Percentiles rank a stretch among this genome's conserved stretches.
These are phyloP conservation scores for Lithosia quadra DNA, from an alignment of 2,888 invertebrate species.

Conservation along the genomic window DNA sequence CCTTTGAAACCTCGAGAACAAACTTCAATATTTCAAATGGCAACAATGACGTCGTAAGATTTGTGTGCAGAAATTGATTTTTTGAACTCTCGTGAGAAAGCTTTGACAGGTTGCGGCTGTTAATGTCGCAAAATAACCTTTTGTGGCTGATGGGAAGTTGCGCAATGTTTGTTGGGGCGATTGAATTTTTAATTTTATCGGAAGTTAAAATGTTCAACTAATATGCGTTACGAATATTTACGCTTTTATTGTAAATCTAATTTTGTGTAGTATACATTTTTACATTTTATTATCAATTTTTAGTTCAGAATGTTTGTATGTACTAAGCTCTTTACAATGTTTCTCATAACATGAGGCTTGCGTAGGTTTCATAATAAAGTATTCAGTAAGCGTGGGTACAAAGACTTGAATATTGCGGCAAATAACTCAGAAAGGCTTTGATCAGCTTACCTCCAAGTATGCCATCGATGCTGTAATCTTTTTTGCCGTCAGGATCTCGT, in stretches of 20 bases:
- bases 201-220: constrained; percentile 53
- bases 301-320: background rate
- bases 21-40: constrained; percentile 79
- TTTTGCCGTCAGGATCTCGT: constrained; percentile 93
- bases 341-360: background rate
- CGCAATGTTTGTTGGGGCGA: constrained; percentile 58
- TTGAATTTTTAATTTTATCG: constrained; percentile 45
- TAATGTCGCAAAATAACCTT: constrained; percentile 63
- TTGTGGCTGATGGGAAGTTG: constrained; percentile 65
- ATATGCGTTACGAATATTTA: constrained; percentile 29
- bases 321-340: constrained; percentile 9
- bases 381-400: constrained; percentile 10
- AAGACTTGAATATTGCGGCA: constrained; percentile 1
- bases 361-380: constrained; percentile 12
- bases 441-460: constrained; percentile 90
- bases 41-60: constrained; percentile 84
- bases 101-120: constrained; percentile 80
- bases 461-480: constrained; percentile 96
- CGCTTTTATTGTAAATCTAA: constrained; percentile 11
- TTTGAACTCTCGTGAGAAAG: constrained; percentile 81
- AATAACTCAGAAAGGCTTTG: constrained; percentile 14
- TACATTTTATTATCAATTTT: background rate
- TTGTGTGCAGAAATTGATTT: constrained; percentile 87
- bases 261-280: background rate
- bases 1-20: constrained; percentile 67